These are phyloP conservation scores for Pogonomyrmex barbatus DNA, from an alignment of 1,140 invertebrate genomes.

Conservation along the genomic window DNA sequence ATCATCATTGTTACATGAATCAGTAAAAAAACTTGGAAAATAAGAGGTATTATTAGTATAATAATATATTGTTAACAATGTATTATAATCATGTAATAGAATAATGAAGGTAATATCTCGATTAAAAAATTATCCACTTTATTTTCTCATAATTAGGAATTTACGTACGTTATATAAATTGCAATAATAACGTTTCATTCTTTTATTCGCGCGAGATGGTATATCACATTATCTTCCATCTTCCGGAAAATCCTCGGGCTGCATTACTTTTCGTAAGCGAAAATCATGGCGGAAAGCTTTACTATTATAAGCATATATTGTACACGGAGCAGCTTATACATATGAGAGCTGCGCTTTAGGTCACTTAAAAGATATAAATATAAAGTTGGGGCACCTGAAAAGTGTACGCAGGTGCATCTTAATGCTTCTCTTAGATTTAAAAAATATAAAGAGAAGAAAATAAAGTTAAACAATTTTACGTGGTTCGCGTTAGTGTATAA, in stretches of 20 bases:
- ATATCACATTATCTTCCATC: conserved; percentile 28
- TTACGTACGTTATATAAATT: background rate
- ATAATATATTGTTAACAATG: too few relatives aligned
- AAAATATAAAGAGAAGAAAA: background rate
- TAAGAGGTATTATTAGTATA: too few relatives aligned
- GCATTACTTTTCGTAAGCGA: conserved; percentile 45
- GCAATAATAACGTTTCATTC: background rate
- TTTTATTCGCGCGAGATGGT: conserved; percentile 15
- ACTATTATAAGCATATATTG: background rate
- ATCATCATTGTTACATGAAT: background rate
- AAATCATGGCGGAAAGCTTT: conserved; percentile 34
- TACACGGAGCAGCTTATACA: background rate
- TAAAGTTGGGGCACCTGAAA: background rate
- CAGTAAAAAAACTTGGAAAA: background rate
- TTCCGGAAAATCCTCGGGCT: conserved; percentile 26
- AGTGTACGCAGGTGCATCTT: background rate
- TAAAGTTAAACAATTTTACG: background rate
- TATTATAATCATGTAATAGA: too few relatives aligned
- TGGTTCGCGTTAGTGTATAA: background rate
- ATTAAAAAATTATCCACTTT: background rate
- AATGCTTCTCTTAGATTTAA: conserved; percentile 1
- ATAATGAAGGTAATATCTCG: background rate
- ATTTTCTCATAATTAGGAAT: background rate
- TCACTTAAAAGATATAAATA: conserved; percentile 40
- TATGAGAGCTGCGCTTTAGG: conserved; percentile 15